Evolutionary conservation across 37 sponge, comb jelly and placozoan genomes (phyloP), one percentile per base, ranked within the genome.

Genomic region (Corticium candelabrum): DNA sequence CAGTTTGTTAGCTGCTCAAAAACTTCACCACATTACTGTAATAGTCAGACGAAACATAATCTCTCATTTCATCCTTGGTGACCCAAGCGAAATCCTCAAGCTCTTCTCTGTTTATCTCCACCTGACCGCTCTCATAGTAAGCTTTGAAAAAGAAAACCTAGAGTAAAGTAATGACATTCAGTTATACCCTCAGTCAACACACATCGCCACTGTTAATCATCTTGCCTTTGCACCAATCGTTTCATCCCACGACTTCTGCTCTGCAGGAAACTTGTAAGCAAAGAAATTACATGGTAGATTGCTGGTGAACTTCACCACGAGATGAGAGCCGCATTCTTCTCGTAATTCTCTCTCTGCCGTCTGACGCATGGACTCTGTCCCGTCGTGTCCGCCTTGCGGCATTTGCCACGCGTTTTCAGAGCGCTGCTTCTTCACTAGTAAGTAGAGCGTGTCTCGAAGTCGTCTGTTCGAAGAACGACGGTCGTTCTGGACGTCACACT

Each of bases 121-220:
- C 71, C 5, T 11, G 69, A 37, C 82, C 79, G 0, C 43, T n/a
- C 21, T 39, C 76, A 40, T 72, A 81, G 32, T 77, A 57, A 0
- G 87, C 89, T 68, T 92, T 92, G 72, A 86, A 62, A 69, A 92
- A 86, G 81, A 92, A 92, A 4, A 92, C 89, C 93, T 91, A 37
- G 0, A 34, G 0, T 50, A 76, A 41, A 36, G 21, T 1, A 71
- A 74, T 36, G n/a, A 36, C n/a, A 41, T 29, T 82, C 67, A 77
- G 41, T 3, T 1, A 43, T n/a, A 27, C 1, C 38, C 29, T n/a
- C 1, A 33, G 3, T 34, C 27, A 69, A 71, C 7, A 11, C 33
- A 29, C 11, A 33, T 74, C 36, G 35, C 2, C 3, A 34, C 37
- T 1, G 21, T 1, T 3, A 37, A n/a, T 0, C 32, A 3, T 35